phyloP scores from a whole-genome alignment of 2,113 vertebrate species.

The Albula goreensis region DNA sequence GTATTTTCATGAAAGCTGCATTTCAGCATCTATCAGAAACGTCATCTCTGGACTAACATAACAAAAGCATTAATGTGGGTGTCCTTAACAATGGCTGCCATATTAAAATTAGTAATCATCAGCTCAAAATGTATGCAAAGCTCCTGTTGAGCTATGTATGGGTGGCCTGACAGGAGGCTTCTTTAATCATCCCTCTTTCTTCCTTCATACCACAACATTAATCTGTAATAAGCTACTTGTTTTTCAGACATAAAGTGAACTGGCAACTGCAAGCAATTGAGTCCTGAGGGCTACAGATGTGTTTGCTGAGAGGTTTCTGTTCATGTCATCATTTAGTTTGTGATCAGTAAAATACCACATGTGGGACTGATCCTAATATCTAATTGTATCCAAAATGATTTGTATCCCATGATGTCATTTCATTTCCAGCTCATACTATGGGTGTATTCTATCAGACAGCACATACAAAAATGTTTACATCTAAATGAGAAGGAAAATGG shows the following conservation, averaged over 20 bases:
- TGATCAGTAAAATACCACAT: neutral
- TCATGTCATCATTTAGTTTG: neutral
- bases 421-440: neutral
- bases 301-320: neutral
- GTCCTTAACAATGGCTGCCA: neutral
- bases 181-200: slow-evolving; percentile 16
- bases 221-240: neutral
- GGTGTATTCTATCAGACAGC: neutral
- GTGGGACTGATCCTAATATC: neutral
- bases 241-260: slow-evolving; percentile 15
- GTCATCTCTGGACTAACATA: neutral
- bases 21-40: neutral
- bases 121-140: no score
- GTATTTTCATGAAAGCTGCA: neutral
- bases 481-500: neutral
- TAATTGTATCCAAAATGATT: neutral
- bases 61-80: neutral
- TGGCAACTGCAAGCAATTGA: neutral
- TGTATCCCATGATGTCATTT: neutral
- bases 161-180: slow-evolving; percentile 25
- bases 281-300: neutral
- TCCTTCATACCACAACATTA: slow-evolving; percentile 32
- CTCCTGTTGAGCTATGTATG: slow-evolving; percentile 41
- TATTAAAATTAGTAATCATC: no score
- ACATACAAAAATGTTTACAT: neutral